A percentile compares a stretch with the other conserved stretches of the same genome.
These are phyloP conservation scores for Argentina silus DNA, from an alignment of 2,797 vertebrate species.

Conservation along the genomic window DNA sequence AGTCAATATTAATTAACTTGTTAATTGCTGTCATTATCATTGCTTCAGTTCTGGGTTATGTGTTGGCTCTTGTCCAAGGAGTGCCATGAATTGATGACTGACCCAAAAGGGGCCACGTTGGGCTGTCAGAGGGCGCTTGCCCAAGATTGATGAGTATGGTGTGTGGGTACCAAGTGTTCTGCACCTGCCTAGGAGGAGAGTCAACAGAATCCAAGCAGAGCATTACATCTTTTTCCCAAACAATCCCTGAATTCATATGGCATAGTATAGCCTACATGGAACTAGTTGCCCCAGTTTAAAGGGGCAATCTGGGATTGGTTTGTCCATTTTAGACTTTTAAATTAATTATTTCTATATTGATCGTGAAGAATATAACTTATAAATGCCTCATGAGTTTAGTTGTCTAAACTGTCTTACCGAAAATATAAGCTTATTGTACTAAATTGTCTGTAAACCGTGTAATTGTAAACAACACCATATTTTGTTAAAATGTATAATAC, in stretches of 20 bases:
- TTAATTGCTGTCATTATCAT: background rate
- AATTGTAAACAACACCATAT: too few species aligned
- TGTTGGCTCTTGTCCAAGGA: background rate
- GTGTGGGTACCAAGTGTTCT: background rate
- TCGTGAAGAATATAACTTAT: too few species aligned
- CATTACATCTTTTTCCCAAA: background rate
- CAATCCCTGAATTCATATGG: background rate
- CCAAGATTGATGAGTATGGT: constrained; percentile 4
- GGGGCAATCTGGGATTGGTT: background rate
- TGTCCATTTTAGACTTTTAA: background rate
- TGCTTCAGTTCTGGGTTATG: background rate
- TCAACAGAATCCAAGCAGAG: background rate
- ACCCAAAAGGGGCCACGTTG: background rate
- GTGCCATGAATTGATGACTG: constrained; percentile 6
- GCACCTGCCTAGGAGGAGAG: background rate
- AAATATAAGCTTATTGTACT: too few species aligned
- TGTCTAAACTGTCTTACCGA: too few species aligned
- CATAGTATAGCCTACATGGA: background rate
- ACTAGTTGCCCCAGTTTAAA: background rate
- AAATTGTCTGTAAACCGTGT: too few species aligned
- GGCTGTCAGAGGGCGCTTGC: constrained; percentile 1
- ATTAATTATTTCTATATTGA: too few species aligned
- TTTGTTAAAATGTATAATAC: too few species aligned
- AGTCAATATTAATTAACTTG: background rate
- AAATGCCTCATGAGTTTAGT: too few species aligned